A percentile compares a stretch with the other conserved stretches of the same genome.
Evolutionary conservation across 2,888 invertebrate genomes (phyloP).

Genomic region (Drosophila diplacantha): DNA sequence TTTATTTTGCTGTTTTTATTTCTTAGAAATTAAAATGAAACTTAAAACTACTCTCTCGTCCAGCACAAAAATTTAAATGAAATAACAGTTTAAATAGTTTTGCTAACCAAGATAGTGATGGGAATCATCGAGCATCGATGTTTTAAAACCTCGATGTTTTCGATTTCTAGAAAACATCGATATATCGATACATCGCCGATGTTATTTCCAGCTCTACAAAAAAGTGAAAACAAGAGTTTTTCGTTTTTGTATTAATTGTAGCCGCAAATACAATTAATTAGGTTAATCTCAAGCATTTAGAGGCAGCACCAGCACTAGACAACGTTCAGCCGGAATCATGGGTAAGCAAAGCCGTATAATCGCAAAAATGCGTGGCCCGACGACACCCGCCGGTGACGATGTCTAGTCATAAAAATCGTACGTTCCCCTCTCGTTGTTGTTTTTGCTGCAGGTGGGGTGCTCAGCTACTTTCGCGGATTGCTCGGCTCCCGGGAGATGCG

Average conservation of each 20-base stretch:
- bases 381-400: slow-evolving; percentile 28
- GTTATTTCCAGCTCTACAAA: slow-evolving; percentile 27
- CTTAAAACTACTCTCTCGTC: too few species aligned
- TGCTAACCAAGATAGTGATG: too few species aligned
- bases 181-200: too few species aligned
- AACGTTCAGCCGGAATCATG: slow-evolving; percentile 53
- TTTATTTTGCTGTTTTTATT: too few species aligned
- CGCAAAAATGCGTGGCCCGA: background rate
- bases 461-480: slow-evolving; percentile 97
- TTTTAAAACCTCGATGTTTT: too few species aligned
- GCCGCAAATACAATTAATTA: slow-evolving; percentile 55
- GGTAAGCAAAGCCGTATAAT: slow-evolving; percentile 40
- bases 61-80: too few species aligned
- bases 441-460: slow-evolving; percentile 87
- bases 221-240: slow-evolving; percentile 65
- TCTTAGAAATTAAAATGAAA: too few species aligned
- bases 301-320: slow-evolving; percentile 55
- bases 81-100: too few species aligned
- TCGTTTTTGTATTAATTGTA: slow-evolving; percentile 47
- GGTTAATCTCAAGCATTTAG: slow-evolving; percentile 60
- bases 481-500: slow-evolving; percentile 98
- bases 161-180: too few species aligned
- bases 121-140: too few species aligned
- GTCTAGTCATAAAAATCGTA: slow-evolving; percentile 45
- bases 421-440: slow-evolving; percentile 20